Evolutionary conservation across 2,113 vertebrate genomes (phyloP), one percentile per base, ranked within the genome.

Genomic region (Crotalus tigris): DNA sequence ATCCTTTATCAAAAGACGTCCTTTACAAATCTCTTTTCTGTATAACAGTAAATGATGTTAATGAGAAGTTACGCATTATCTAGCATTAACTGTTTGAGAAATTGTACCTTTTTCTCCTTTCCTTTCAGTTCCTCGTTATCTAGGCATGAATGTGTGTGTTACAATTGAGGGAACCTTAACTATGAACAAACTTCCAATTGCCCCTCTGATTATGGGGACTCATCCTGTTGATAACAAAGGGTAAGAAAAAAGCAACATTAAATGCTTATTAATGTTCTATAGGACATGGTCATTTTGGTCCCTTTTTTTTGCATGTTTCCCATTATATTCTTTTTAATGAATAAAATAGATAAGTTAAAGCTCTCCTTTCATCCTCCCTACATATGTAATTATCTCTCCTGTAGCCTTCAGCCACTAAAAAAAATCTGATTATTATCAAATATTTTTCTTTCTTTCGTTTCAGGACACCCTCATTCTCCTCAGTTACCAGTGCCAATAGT

Each of bases 211-310:
- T 95, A 99, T 99, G 94, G 99, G 99, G 91, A 99, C 99, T 55
- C 99, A 99, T 94, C 98, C 99, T 0, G 98, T 99, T 58, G 99
- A 99, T 96, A 99, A 98, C 97, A 99, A 99, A 96, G 99, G 99
- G 99, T 99, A 97, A 98, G 97, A 81, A 64, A 93, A 85, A 93
- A 29, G 0, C 7, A 0, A 0, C 0, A 1, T 26, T 55, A 1
- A 87, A 55, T 10, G 75, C 24, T 57, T 24, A 69, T 24, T 53
- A 29, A 5, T 21, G 51, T 61, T 89, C 3, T 26, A n/a, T 24
- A 54, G n/a, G 17, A 21, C 75, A 44, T 9, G 7, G 17, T 39
- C 33, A 81, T 21, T 21, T 39, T 44, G 15, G 75, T 81, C 17
- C 33, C 33, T 44, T 44, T 81, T 51, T 51, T 81, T 81, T 81